Evolutionary conservation across 2,888 invertebrate species (phyloP), one percentile per base, ranked within the genome.

Genomic region (Cephus spinipes): DNA sequence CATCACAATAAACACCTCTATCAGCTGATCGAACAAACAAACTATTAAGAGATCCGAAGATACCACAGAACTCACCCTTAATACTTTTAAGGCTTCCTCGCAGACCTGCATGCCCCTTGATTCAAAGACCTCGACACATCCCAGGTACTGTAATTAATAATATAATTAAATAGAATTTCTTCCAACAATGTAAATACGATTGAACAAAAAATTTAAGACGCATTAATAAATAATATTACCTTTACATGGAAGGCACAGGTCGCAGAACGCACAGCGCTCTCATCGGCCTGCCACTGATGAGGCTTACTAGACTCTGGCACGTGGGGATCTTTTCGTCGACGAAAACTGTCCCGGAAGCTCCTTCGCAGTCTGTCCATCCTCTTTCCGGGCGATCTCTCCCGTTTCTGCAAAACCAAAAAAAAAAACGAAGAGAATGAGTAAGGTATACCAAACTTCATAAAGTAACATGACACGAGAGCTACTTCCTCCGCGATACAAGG

Each of bases 61-160:
- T 55, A 55, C 23, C 23, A 55, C 55, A 55, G 9, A 55, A 55
- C 96, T 95, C 92, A 98, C 98, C 94, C 98, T 95, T 82, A 99
- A 94, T 84, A 98, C 97, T 94, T 99, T 99, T 82, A 99, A 94
- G 76, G 99, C 99, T 92, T 99, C 99, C 92, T 99, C 99, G 93
- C 99, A 99, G 80, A 99, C 98, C 93, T 98, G 98, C 98, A 99
- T 99, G 75, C 99, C 99, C 89, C 99, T 94, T 12, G 99, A 99
- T 93, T 99, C 99, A 93, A 98, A 99, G 69, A 99, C 99, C 93
- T 99, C 99, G 74, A 99, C 98, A 92, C 99, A 98, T 83, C 99
- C 99, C 90, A 99, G 94, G 93, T 99, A 99, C 94, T 95, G 92
- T 71, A 93, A 91, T 88, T 83, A 83, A 79, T 81, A 83, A 82